Base-by-base conservation (phyloP, 1,140 invertebrate species). In the Atta cephalotes region DNA sequence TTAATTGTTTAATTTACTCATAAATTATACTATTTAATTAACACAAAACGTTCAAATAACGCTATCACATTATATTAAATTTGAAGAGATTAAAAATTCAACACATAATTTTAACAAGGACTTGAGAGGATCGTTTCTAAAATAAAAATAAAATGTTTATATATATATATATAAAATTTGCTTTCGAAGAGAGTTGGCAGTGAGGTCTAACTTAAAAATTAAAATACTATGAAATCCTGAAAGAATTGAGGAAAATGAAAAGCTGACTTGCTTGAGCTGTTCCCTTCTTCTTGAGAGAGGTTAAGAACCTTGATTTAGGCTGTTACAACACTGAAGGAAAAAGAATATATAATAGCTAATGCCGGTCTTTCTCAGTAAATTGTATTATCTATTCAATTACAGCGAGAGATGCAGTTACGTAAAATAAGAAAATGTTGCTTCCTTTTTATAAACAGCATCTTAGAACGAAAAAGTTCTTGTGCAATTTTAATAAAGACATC, bases 381-480 rank as follows among this genome's bases (percentile, higher is more conserved):
- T 74, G 25, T 31, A 2, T 28, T 35, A 45, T 74, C 53, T 79
- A 28, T 70, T 60, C 25, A 28, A 45, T 21, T 16, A 53, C 53
- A 74, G 72, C 39, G 9, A 28, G 31, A 72, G 35, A 62, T 31
- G 39, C 58, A 63, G 31, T 60, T 74, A 49, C 25, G n/a, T 62
- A 6, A 35, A 51, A 62, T 71, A 76, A 82, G 49, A 35, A 60
- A 86, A 79, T 28, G 18, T 31, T 18, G 76, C 21, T 63, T 60
- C 25, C 66, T 68, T 86, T 45, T 76, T 70, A 74, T 71, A 85
- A 86, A 79, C 74, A 58, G 60, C 14, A 80, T 86, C 56, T 82
- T 39, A 16, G 56, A 31, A 10, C 53, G 51, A 18, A 25, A 0
- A 49, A 51, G 25, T 4, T 28, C 16, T 63, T 12, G 25, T 21